These are phyloP conservation scores for Podarcis muralis DNA, from an alignment of 2,113 vertebrate species.

Conservation along the genomic window DNA sequence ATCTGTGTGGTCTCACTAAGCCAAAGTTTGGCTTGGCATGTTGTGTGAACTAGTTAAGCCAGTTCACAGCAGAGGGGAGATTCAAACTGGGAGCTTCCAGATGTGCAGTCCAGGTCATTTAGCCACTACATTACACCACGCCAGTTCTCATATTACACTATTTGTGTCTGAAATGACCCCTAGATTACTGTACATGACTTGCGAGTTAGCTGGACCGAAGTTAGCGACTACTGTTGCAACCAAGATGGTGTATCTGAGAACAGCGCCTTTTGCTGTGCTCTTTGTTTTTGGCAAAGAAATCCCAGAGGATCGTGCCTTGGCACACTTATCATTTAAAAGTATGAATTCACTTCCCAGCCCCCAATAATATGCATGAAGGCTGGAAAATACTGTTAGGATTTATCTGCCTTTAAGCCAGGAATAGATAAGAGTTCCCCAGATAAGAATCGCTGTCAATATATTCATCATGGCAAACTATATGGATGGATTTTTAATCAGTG, in stretches of 20 bases:
- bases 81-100: neutral
- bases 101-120: neutral
- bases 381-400: neutral
- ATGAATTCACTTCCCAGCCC: slow-evolving; percentile 1
- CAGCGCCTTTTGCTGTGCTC: neutral
- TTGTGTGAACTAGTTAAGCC: no score
- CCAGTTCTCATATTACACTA: neutral
- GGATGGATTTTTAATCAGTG: neutral
- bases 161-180: neutral
- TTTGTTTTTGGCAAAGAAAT: neutral
- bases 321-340: neutral
- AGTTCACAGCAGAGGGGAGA: neutral
- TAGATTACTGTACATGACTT: neutral
- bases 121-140: neutral
- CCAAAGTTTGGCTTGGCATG: no score
- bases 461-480: neutral
- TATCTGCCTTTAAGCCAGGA: slow-evolving; percentile 18
- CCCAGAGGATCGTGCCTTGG: neutral
- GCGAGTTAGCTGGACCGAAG: no score
- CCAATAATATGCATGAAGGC: slow-evolving; percentile 13
- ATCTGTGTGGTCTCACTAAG: no score
- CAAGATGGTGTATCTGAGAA: neutral
- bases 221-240: neutral
- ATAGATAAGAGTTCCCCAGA: neutral
- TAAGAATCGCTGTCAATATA: neutral